A percentile compares a stretch with the other conserved stretches of the same genome.
Evolutionary conservation across 1,140 invertebrate species (phyloP).

Genomic region (Leptinotarsa defecta): DNA sequence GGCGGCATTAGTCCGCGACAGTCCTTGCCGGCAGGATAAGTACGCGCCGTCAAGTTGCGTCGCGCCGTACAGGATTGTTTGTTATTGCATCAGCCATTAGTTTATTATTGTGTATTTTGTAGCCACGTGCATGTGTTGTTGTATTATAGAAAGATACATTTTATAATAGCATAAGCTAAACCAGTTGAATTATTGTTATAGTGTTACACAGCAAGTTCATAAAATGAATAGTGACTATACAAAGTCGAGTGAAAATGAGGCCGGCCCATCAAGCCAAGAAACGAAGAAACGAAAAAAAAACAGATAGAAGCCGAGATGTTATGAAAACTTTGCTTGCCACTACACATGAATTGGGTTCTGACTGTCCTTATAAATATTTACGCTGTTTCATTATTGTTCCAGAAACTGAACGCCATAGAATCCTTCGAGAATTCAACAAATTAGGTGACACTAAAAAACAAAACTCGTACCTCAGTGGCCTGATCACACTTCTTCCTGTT

Average conservation of each 20-base stretch:
- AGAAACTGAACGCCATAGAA: background rate
- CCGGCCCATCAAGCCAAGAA: background rate
- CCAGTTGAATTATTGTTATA: no score
- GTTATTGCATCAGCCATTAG: background rate
- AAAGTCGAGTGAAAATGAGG: background rate
- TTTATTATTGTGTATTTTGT: background rate
- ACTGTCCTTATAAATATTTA: background rate
- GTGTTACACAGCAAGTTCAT: no score
- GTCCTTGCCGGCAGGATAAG: background rate
- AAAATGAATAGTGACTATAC: background rate
- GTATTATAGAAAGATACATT: background rate
- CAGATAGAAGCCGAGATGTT: no score
- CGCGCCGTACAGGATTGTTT: background rate
- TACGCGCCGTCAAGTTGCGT: background rate
- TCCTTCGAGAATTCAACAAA: background rate
- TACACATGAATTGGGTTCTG: background rate
- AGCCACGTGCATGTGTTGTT: background rate
- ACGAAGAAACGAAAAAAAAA: no score
- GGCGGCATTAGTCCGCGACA: background rate
- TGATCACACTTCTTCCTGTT: background rate
- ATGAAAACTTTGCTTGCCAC: no score
- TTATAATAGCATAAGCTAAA: background rate
- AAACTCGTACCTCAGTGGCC: background rate
- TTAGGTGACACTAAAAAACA: background rate
- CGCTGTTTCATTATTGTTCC: background rate